These are phyloP conservation scores for Agonopterix heracliana DNA, from an alignment of 2,888 invertebrate species.

Conservation along the genomic window DNA sequence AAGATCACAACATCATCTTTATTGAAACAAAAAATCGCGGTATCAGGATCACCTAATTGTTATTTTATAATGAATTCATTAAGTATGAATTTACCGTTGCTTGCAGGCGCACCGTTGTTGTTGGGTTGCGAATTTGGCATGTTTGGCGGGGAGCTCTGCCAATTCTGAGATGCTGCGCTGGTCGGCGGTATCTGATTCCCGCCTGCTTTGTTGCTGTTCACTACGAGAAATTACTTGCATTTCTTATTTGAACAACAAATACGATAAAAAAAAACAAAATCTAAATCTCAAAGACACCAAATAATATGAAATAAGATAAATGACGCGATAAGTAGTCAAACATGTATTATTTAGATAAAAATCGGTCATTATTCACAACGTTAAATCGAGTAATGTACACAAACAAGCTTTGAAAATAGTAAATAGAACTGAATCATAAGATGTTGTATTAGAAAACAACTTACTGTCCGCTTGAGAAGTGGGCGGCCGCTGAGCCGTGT, in stretches of 20 bases:
- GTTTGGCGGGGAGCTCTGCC: slow-evolving; percentile 63
- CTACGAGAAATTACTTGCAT: slow-evolving; percentile 32
- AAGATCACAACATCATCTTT: no score
- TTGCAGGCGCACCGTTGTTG: slow-evolving; percentile 65
- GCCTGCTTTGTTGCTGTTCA: slow-evolving; percentile 70
- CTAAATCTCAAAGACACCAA: no score
- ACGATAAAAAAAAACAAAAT: no score
- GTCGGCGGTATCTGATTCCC: slow-evolving; percentile 64
- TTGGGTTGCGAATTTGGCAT: slow-evolving; percentile 69
- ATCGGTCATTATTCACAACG: no score
- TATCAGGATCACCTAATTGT: no score
- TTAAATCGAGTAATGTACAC: slow-evolving; percentile 4
- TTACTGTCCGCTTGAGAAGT: slow-evolving; percentile 71
- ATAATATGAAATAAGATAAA: no score
- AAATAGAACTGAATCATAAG: slow-evolving; percentile 29
- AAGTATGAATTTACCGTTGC: slow-evolving; percentile 43
- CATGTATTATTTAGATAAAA: no score
- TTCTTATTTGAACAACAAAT: no score
- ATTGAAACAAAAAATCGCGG: no score
- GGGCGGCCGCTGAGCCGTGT: slow-evolving; percentile 66
- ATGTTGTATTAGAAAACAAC: slow-evolving; percentile 33
- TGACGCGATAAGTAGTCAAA: no score
- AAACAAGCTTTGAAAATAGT: slow-evolving; percentile 24
- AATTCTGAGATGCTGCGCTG: slow-evolving; percentile 58
- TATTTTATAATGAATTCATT: not conserved